phyloP scores from a whole-genome alignment of 2,888 invertebrate genomes.

The Clitarchus hookeri region DNA sequence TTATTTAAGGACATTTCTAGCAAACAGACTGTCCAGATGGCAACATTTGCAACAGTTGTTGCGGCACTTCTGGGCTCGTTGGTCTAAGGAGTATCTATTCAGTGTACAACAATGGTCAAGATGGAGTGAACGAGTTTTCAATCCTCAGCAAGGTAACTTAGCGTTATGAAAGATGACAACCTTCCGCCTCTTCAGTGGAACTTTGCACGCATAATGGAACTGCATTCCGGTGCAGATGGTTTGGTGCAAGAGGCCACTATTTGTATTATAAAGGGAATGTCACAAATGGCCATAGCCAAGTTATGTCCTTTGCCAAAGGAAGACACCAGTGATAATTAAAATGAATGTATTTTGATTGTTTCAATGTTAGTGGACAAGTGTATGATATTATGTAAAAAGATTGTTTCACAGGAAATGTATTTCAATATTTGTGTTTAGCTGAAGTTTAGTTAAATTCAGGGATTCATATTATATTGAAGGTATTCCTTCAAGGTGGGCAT shows the following conservation, averaged over 20 bases:
- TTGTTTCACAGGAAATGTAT: no score
- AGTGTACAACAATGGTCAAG: slow-evolving; percentile 47
- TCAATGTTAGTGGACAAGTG: no score
- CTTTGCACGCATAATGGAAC: slow-evolving; percentile 44
- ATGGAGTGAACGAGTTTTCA: slow-evolving; percentile 36
- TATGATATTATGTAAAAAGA: no score
- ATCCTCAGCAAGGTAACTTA: slow-evolving; percentile 45
- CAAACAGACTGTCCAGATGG: no score
- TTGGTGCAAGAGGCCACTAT: slow-evolving; percentile 46
- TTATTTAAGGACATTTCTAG: neutral
- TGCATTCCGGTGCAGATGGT: slow-evolving; percentile 47
- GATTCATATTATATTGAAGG: no score
- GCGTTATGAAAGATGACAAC: slow-evolving; percentile 48
- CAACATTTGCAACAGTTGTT: no score
- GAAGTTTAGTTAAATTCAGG: no score
- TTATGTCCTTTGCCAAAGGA: neutral
- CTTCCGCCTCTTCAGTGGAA: slow-evolving; percentile 47
- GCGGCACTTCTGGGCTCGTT: no score
- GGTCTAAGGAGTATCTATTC: slow-evolving; percentile 45
- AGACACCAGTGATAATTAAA: no score
- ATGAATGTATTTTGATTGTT: no score
- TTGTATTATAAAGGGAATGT: slow-evolving; percentile 40
- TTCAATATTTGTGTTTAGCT: no score
- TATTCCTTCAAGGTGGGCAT: no score
- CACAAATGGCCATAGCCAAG: neutral